Evolutionary conservation across 2,113 vertebrate species (phyloP).

Genomic region (Cynoglossus semilaevis): DNA sequence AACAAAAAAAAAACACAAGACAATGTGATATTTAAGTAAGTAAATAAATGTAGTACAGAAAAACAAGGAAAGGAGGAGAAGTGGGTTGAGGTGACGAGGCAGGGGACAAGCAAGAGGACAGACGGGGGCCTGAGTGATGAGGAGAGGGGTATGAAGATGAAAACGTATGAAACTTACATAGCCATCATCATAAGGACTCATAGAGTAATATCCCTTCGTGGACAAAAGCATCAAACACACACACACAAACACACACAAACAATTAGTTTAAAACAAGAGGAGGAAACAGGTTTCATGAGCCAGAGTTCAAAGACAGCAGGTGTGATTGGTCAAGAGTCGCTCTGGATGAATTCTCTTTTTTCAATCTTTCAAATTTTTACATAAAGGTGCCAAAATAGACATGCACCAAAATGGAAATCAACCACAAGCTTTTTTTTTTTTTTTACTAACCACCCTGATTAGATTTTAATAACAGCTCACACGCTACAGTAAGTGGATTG

Average conservation of each 20-base stretch:
- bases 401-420: not conserved
- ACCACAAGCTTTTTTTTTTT: not conserved
- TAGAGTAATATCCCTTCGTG: slow-evolving; percentile 89
- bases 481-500: no score
- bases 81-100: slow-evolving; percentile 3
- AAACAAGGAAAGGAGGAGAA: slow-evolving; percentile 22
- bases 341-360: no score
- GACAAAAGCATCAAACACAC: slow-evolving; percentile 75
- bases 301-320: slow-evolving; percentile 30
- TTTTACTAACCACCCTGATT: no score
- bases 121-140: slow-evolving; percentile 10
- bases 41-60: slow-evolving; percentile 29
- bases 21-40: slow-evolving; percentile 12
- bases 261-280: slow-evolving; percentile 57
- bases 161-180: slow-evolving; percentile 88
- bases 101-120: slow-evolving; percentile 47
- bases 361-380: no score
- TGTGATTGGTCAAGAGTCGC: slow-evolving; percentile 2
- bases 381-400: no score
- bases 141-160: slow-evolving; percentile 58
- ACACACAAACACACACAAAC: slow-evolving; percentile 68
- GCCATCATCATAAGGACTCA: slow-evolving; percentile 90
- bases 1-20: slow-evolving; percentile 17
- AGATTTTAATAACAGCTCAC: no score
- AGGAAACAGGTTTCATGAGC: slow-evolving; percentile 54